A percentile compares a stretch with the other conserved stretches of the same genome.
These are phyloP conservation scores for Circaetus cinerascens DNA, from an alignment of 2,113 vertebrate genomes.

Conservation along the genomic window DNA sequence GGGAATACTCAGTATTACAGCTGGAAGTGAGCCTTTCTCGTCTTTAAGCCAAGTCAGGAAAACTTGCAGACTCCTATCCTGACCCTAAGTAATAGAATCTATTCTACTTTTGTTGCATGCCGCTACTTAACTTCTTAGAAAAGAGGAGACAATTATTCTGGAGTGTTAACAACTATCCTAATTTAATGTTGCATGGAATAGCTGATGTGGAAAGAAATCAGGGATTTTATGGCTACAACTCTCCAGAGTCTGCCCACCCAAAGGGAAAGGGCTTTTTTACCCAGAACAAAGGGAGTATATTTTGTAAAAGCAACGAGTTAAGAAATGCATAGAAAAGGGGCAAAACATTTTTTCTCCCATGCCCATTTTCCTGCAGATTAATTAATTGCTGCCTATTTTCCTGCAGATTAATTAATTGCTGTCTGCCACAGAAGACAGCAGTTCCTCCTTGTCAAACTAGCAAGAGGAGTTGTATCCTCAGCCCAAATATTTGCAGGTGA, in stretches of 20 bases:
- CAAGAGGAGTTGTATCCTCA: neutral
- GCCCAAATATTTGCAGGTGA: neutral
- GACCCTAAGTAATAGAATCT: slow-evolving; percentile 63
- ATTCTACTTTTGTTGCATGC: slow-evolving; percentile 54
- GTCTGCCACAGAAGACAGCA: neutral
- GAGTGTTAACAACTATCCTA: slow-evolving; percentile 54
- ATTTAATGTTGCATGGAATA: slow-evolving; percentile 62
- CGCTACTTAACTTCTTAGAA: slow-evolving; percentile 64
- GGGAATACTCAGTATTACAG: neutral
- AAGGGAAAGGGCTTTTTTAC: neutral
- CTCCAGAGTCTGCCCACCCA: neutral
- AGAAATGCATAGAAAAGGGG: neutral
- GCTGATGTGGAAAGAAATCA: neutral
- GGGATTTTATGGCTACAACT: neutral
- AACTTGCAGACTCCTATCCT: slow-evolving; percentile 25
- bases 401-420: neutral
- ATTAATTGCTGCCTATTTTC: neutral
- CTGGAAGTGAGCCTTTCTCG: neutral
- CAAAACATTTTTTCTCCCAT: neutral
- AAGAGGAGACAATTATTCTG: slow-evolving; percentile 57
- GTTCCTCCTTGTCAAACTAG: neutral
- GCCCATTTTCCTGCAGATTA: neutral
- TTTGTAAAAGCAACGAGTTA: neutral
- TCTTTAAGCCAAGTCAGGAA: neutral
- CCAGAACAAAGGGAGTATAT: neutral